These are phyloP conservation scores for Paguma larvata DNA, from an alignment of 2,797 vertebrate species.

Conservation along the genomic window DNA sequence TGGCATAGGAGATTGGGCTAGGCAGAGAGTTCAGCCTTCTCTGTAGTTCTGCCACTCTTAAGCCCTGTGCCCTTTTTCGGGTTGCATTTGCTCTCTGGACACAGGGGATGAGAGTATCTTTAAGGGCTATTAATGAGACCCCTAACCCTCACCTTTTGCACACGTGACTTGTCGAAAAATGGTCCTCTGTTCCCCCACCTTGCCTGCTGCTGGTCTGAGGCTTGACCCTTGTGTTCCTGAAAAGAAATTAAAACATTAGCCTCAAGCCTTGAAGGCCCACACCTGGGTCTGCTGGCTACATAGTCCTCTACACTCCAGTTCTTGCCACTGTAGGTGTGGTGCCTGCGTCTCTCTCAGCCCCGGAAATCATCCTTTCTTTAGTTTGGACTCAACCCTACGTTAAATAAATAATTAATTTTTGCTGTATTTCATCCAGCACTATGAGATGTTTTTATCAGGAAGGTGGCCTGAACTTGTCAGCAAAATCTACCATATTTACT, in stretches of 20 bases:
- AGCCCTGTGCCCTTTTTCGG: neutral
- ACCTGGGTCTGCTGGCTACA: neutral
- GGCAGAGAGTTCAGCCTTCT: neutral
- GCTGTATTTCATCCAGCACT: conserved; percentile 1
- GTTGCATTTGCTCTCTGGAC: neutral
- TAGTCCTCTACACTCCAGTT: neutral
- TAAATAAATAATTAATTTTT: conserved; percentile 8
- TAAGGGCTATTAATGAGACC: neutral
- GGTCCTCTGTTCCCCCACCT: neutral
- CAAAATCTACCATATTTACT: conserved; percentile 30
- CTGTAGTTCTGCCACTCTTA: neutral
- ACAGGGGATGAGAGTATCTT: neutral
- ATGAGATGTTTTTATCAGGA: conserved; percentile 2
- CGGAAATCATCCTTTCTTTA: neutral
- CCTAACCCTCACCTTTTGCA: neutral
- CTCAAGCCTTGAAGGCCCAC: neutral
- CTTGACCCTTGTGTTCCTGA: neutral
- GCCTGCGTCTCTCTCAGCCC: neutral
- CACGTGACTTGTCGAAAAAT: neutral
- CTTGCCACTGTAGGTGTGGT: neutral
- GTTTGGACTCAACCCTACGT: neutral
- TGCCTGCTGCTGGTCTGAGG: neutral
- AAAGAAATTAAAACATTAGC: neutral
- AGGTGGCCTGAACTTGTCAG: neutral
- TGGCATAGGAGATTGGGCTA: neutral